Percentiles rank a stretch among this genome's conserved stretches.
These are phyloP conservation scores for Spodoptera picta DNA, from an alignment of 2,888 invertebrate species.

Conservation along the genomic window DNA sequence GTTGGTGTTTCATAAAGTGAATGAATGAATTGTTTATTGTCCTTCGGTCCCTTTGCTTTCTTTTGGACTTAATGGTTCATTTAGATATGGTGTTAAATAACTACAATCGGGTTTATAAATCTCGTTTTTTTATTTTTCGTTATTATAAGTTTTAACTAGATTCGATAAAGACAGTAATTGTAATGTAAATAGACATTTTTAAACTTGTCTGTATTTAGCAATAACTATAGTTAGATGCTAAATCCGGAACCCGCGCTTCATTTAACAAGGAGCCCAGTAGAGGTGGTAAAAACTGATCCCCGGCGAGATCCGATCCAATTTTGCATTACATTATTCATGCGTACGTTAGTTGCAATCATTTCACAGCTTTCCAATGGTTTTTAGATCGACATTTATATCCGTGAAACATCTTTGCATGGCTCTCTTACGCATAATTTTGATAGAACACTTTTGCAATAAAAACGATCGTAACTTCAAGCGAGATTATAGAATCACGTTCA, in stretches of 20 bases:
- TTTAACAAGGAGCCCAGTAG: slow-evolving; percentile 41
- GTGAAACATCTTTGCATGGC: slow-evolving; percentile 52
- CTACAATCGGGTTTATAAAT: too few relatives aligned
- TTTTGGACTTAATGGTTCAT: neutral
- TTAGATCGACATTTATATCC: slow-evolving; percentile 48
- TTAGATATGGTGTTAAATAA: slow-evolving; percentile 3
- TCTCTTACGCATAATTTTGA: slow-evolving; percentile 43
- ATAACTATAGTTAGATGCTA: neutral
- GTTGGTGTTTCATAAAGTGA: slow-evolving; percentile 29
- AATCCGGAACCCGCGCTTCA: slow-evolving; percentile 32
- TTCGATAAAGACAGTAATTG: too few relatives aligned
- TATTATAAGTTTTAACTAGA: too few relatives aligned
- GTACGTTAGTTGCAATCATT: slow-evolving; percentile 57
- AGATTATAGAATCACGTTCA: slow-evolving; percentile 26
- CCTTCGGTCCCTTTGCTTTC: slow-evolving; percentile 12
- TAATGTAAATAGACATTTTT: too few relatives aligned
- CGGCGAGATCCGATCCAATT: slow-evolving; percentile 46
- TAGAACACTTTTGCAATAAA: slow-evolving; percentile 48
- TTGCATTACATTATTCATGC: slow-evolving; percentile 53
- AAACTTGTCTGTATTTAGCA: neutral
- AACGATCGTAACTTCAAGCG: slow-evolving; percentile 28
- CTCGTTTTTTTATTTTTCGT: too few relatives aligned
- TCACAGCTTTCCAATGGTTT: slow-evolving; percentile 61
- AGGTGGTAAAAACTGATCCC: slow-evolving; percentile 45
- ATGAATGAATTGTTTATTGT: slow-evolving; percentile 18